These are phyloP conservation scores for Papilio dardanus DNA, from an alignment of 1,140 invertebrate genomes.

Conservation along the genomic window DNA sequence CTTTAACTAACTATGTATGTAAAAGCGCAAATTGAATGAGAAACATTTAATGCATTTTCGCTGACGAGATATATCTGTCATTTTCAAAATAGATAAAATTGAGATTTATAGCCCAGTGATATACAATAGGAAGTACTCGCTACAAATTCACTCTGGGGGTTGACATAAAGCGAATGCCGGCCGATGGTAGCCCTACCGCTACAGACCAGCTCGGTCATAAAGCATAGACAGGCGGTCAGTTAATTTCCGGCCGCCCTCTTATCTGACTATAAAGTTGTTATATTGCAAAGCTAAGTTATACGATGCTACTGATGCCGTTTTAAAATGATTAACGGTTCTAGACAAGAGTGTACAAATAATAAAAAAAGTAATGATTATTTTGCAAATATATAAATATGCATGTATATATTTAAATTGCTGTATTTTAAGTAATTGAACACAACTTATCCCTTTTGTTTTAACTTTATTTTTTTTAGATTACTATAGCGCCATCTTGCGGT, in stretches of 20 bases:
- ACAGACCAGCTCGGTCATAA: neutral
- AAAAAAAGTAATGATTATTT: no score
- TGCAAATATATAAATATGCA: no score
- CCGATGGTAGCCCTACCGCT: neutral
- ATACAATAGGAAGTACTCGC: neutral
- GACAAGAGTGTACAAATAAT: neutral
- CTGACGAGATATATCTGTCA: neutral
- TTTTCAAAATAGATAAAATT: neutral
- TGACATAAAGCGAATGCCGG: conserved; percentile 5
- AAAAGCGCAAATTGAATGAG: neutral
- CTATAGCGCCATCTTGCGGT: neutral
- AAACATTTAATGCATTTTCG: neutral
- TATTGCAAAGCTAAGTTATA: neutral
- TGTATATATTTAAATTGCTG: no score
- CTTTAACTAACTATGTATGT: no score
- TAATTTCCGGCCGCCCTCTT: conserved; percentile 24
- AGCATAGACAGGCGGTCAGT: conserved; percentile 12
- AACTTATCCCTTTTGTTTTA: no score
- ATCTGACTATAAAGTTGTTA: conserved; percentile 11
- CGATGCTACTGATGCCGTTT: neutral
- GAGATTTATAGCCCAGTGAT: neutral
- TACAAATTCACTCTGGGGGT: neutral
- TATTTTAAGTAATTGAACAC: no score
- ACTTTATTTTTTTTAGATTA: neutral
- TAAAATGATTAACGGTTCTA: neutral